phyloP scores from a whole-genome alignment of 64 coral and sea anemone species.

The Stichodactyla helianthus region DNA sequence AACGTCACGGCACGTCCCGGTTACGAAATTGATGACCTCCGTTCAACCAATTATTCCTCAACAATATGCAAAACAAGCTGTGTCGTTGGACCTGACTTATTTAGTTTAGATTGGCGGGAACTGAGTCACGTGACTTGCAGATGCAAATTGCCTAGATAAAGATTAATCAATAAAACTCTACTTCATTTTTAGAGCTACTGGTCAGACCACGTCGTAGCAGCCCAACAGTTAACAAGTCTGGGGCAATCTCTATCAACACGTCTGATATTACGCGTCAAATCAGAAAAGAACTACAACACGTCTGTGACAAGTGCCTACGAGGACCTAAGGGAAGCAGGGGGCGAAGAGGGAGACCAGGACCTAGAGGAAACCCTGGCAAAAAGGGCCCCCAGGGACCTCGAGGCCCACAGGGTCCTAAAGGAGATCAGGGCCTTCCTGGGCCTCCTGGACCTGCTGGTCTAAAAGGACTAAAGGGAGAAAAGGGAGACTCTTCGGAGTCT shows the following conservation, averaged over 20 bases:
- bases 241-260: not conserved
- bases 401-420: constrained; percentile 12
- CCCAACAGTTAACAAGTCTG: not conserved
- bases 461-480: constrained; percentile 28
- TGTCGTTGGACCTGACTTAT: too few species aligned
- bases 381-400: constrained; percentile 18
- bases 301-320: not conserved
- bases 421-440: constrained; percentile 16
- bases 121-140: too few species aligned
- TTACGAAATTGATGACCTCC: too few species aligned
- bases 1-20: too few species aligned
- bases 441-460: constrained; percentile 24
- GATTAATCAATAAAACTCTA: too few species aligned
- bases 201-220: not conserved
- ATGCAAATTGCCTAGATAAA: too few species aligned
- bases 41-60: too few species aligned
- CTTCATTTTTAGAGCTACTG: too few species aligned
- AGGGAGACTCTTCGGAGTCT: constrained; percentile 34
- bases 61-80: too few species aligned
- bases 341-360: not conserved
- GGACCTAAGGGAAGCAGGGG: constrained; percentile 23
- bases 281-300: not conserved
- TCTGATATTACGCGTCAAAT: not conserved
- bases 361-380: too few species aligned
- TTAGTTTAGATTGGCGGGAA: too few species aligned